Evolutionary conservation across 2,113 vertebrate genomes (phyloP).

Genomic region (Ciconia maguari): DNA sequence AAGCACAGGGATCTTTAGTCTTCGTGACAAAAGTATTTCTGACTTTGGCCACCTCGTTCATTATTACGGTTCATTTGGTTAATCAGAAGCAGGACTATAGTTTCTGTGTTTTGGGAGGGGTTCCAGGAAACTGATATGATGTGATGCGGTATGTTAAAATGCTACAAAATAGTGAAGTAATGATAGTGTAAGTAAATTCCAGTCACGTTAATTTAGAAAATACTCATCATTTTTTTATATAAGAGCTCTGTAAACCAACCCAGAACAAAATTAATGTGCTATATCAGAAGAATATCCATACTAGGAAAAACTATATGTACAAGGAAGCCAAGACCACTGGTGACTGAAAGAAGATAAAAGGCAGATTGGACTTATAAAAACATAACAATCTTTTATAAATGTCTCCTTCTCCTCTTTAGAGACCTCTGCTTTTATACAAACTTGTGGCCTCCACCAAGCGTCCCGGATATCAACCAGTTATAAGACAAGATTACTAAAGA

Average conservation of each 20-base stretch:
- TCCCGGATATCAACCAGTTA: not conserved
- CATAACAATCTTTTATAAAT: not conserved
- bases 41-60: not conserved
- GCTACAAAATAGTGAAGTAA: rapidly evolving
- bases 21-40: not conserved
- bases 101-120: not conserved
- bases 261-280: not conserved
- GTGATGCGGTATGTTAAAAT: not conserved
- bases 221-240: not conserved
- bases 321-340: not conserved
- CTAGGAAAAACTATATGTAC: not conserved
- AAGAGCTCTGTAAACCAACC: not conserved
- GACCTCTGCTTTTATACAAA: not conserved
- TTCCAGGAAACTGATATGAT: not conserved
- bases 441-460: not conserved
- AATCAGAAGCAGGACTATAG: not conserved
- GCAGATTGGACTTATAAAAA: not conserved
- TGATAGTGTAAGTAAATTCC: not conserved
- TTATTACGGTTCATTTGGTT: not conserved
- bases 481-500: not conserved
- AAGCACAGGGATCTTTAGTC: not conserved
- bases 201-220: not conserved
- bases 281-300: not conserved
- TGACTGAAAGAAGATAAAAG: not conserved
- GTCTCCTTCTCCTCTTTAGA: not conserved